A percentile compares a stretch with the other conserved stretches of the same genome.
Conservation (phyloP, 2,888 invertebrate species). For the Schizaphis graminum region DNA sequence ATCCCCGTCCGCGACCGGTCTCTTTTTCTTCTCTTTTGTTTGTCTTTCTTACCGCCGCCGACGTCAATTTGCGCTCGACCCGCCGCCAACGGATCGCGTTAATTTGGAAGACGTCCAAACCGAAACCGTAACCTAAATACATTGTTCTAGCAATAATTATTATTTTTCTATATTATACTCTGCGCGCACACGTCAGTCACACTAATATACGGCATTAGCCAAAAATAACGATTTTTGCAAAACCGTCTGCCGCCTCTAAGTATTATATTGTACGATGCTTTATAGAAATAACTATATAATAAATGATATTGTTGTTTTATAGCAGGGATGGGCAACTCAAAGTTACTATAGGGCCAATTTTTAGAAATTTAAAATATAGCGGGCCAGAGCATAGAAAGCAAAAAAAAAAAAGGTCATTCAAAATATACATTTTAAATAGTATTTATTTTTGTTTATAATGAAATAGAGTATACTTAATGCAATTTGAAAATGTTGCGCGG, state of each 20-base stretch:
- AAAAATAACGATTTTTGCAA: constrained; percentile 40
- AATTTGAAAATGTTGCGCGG: too few species aligned
- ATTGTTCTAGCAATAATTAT: constrained; percentile 49
- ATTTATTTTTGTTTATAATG: too few species aligned
- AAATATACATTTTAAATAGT: too few species aligned
- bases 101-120: constrained; percentile 59
- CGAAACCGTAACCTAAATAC: constrained; percentile 24
- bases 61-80: constrained; percentile 61
- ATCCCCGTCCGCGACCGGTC: neutral
- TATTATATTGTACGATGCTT: neutral
- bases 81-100: constrained; percentile 60
- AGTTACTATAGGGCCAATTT: too few species aligned
- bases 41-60: constrained; percentile 56
- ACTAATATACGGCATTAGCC: too few species aligned
- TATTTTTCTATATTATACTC: neutral
- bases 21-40: constrained; percentile 51
- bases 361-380: too few species aligned
- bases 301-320: too few species aligned
- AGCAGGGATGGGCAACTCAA: too few species aligned
- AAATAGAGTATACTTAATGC: too few species aligned
- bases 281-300: too few species aligned
- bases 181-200: neutral
- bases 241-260: neutral
- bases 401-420: too few species aligned
- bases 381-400: too few species aligned